Conservation (phyloP, 2,797 vertebrate species). For the Danio choprae region DNA sequence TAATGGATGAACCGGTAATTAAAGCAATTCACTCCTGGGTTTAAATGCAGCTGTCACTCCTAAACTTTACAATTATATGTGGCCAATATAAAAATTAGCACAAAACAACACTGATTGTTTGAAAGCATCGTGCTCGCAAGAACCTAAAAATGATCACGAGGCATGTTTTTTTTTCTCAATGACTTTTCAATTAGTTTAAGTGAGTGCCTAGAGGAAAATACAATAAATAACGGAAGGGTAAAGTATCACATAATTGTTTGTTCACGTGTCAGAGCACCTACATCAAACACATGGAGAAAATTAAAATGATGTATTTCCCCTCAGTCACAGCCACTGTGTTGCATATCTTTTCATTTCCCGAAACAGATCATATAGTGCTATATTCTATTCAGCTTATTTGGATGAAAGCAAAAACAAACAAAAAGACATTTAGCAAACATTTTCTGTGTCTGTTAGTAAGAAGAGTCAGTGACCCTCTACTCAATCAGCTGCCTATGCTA, state of each 20-base stretch:
- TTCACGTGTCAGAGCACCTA: conserved; percentile 11
- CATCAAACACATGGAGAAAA: conserved; percentile 21
- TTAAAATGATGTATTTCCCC: conserved; percentile 24
- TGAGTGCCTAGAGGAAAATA: not conserved
- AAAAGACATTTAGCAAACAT: not conserved
- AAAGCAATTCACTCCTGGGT: no score
- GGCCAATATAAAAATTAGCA: not conserved
- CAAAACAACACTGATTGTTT: not conserved
- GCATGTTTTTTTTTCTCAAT: not conserved
- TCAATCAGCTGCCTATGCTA: conserved; percentile 10
- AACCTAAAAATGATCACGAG: conserved; percentile 2
- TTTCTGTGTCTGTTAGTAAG: not conserved
- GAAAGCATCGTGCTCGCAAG: not conserved
- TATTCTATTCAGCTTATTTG: not conserved
- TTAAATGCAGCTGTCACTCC: no score
- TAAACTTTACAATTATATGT: no score
- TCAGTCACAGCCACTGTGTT: not conserved
- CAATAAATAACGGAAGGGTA: not conserved
- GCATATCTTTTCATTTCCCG: not conserved
- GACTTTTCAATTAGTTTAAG: conserved; percentile 13
- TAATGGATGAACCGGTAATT: no score
- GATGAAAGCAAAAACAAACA: not conserved
- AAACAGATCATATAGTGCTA: not conserved
- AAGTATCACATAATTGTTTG: conserved; percentile 1
- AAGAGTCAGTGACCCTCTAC: conserved; percentile 4